Conservation (phyloP, 2,888 invertebrate genomes). For the Eustalomyia histrio region DNA sequence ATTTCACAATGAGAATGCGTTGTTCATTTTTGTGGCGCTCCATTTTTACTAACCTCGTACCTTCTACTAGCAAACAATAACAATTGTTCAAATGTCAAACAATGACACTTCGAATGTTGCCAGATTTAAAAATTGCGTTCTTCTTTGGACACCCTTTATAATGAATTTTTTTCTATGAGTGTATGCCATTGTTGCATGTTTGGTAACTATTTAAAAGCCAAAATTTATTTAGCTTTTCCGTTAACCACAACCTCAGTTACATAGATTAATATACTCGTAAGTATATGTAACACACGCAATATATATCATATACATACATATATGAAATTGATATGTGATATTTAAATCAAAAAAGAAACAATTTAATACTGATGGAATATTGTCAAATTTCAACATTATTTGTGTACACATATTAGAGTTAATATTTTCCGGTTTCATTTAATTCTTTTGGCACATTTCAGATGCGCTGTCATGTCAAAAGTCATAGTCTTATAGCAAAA, state of each 20-base stretch:
- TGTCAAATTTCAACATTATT: constrained; percentile 17
- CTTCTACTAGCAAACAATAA: no score
- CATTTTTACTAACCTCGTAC: no score
- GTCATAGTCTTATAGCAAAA: background rate
- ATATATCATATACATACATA: no score
- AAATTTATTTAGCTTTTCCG: constrained; percentile 27
- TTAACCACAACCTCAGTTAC: background rate
- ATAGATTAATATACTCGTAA: background rate
- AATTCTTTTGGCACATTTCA: background rate
- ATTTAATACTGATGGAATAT: constrained; percentile 8
- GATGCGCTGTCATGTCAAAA: background rate
- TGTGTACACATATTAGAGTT: background rate
- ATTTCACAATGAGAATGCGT: no score
- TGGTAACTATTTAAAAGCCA: constrained; percentile 24
- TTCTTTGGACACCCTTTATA: no score
- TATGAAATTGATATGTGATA: constrained; percentile 24
- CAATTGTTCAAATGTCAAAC: no score
- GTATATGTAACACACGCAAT: background rate
- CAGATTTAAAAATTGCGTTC: no score
- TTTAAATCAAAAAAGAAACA: constrained; percentile 11
- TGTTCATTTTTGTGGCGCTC: no score
- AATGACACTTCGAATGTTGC: no score
- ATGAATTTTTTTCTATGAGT: no score
- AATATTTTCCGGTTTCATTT: constrained; percentile 12
- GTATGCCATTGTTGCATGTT: constrained; percentile 30